Evolutionary conservation across 2,888 invertebrate species (phyloP).

Genomic region (Callimorpha dominula): DNA sequence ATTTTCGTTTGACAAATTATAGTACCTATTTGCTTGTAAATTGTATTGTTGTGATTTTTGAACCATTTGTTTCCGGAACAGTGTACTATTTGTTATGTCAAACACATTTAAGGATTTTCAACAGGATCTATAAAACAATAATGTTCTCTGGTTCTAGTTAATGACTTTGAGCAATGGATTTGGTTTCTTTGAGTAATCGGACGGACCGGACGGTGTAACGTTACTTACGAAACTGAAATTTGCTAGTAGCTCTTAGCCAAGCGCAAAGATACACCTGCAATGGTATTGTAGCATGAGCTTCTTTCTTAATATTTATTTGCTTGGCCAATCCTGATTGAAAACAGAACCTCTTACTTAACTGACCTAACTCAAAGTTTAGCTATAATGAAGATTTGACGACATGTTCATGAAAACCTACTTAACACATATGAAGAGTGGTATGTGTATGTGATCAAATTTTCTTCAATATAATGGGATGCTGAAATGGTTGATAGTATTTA

Average conservation of each 20-base stretch:
- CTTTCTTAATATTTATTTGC: too few relatives aligned
- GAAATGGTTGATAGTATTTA: constrained; percentile 37
- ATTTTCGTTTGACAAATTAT: constrained; percentile 17
- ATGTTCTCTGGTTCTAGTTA: background rate
- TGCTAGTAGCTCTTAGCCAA: background rate
- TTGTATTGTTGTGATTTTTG: background rate
- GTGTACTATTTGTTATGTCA: too few relatives aligned
- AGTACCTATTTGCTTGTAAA: constrained; percentile 3
- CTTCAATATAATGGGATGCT: background rate
- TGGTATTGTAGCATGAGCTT: background rate
- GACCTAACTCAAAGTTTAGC: too few relatives aligned
- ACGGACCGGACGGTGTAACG: too few relatives aligned
- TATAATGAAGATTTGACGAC: too few relatives aligned
- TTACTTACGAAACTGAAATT: background rate
- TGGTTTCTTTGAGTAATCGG: background rate
- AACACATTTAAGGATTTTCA: too few relatives aligned
- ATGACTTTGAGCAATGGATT: background rate
- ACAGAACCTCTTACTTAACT: background rate
- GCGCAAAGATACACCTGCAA: background rate
- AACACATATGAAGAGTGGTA: background rate
- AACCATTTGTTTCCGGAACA: too few relatives aligned
- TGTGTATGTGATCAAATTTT: background rate
- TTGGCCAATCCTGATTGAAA: background rate
- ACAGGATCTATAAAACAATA: background rate
- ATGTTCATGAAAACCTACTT: too few relatives aligned